Evolutionary conservation across 2,113 vertebrate genomes (phyloP), one percentile per base, ranked within the genome.

Genomic region (Clarias magur): DNA sequence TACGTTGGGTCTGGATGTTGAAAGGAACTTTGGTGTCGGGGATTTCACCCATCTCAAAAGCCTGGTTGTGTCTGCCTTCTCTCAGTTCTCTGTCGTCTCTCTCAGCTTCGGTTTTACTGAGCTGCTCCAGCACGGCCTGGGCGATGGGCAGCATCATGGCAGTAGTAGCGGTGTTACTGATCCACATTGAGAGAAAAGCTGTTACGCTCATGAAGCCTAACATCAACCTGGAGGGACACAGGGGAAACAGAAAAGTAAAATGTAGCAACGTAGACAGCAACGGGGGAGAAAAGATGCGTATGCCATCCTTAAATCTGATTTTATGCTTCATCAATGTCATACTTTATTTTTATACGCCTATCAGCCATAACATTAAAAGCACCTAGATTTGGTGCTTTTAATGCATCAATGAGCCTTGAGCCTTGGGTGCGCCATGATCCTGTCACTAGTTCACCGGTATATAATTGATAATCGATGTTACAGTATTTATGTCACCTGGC

Each of bases 121-220:
- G 93, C 94, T 99, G 97, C 0, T 96, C 87, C 88, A 99, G 91
- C 68, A 99, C 96, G 0, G 97, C 97, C 0, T 96, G 94, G 0
- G 95, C 92, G 0, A 99, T 99, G 86, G 98, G 98, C 56, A 98
- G 81, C 98, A 99, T 99, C 98, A 99, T 99, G 94, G 98, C 97
- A 0, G 97, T 95, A 78, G 97, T 97, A 91, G 98, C 98, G 0
- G 97, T 97, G 91, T 99, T 99, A 93, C 97, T 99, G 92, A 99
- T 98, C 98, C 98, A 99, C 98, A 99, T 99, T 2, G 98, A 99
- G 87, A 99, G 94, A 94, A 99, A 98, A 27, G 97, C 93, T 0
- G 98, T 97, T 88, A 97, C 96, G 0, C 67, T 0, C 98, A 99
- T 99, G 95, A 99, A 99, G 6, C 98, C 98, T 85, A 98, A 92